phyloP scores from a whole-genome alignment of 2,888 invertebrate genomes.

The Platycnemis pennipes region DNA sequence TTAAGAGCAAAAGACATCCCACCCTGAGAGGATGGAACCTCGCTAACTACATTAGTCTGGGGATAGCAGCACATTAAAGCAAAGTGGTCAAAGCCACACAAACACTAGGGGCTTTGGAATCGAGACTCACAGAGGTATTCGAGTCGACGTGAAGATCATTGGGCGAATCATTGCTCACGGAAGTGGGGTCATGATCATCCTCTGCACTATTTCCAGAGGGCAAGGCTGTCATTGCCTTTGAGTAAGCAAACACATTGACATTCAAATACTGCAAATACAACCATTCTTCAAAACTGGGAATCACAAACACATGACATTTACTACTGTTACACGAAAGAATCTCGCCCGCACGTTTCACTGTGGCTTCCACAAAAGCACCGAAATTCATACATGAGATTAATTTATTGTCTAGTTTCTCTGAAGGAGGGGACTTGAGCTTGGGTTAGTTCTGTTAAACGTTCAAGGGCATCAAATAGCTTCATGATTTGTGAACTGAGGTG shows the following conservation, averaged over 20 bases:
- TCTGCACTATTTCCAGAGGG: constrained; percentile 42
- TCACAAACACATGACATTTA: neutral
- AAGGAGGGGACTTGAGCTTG: neutral
- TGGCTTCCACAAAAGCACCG: neutral
- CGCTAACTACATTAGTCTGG: constrained; percentile 24
- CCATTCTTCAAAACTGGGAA: neutral
- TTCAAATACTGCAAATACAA: constrained; percentile 34
- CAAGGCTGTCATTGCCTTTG: constrained; percentile 37
- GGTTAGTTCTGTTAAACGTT: neutral
- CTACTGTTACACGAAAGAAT: neutral
- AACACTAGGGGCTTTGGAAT: neutral
- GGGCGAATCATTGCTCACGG: constrained; percentile 29
- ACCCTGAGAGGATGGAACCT: neutral
- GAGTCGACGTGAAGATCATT: constrained; percentile 51
- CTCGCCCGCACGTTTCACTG: neutral
- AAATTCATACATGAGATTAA: neutral
- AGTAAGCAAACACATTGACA: constrained; percentile 45
- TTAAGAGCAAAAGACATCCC: neutral
- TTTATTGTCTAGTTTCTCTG: neutral
- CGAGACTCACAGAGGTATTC: constrained; percentile 37
- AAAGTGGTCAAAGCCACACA: constrained; percentile 44
- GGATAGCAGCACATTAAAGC: constrained; percentile 42
- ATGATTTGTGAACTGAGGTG: neutral
- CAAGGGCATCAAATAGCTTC: neutral
- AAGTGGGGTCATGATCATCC: constrained; percentile 35